Evolutionary conservation across 1,140 invertebrate genomes (phyloP), one percentile per base, ranked within the genome.

Genomic region (Drosophila littoralis): DNA sequence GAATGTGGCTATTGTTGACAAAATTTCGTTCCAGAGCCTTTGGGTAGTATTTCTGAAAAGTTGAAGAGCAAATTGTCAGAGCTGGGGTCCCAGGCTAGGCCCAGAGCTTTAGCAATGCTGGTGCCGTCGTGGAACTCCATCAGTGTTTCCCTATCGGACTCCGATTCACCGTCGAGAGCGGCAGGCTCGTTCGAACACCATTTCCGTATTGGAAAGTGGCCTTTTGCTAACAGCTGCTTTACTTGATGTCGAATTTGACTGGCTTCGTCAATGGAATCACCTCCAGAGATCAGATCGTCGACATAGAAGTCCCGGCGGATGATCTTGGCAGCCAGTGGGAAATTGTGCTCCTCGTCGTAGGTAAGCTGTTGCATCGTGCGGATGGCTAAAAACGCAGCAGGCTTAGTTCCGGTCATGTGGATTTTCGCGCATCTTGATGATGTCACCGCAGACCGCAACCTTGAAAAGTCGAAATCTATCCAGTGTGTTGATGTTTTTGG

Each of bases 211-310:
- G 12, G 22, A 13, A 48, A 72, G 10, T 67, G 28, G 17, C 46
- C 36, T 52, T 10, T 35, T 35, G 12, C 32, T 12, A 28, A 55
- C 17, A 17, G 22, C 22, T 22, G 51, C 38, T 57, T 74, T 15
- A 82, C 15, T 36, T 88, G 72, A 6, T 17, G 15, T 1, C 33
- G 15, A 43, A 71, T 51, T 54, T 48, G 43, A 10, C 66, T 6
- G 6, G 48, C 46, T 54, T 91, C 68, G 40, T 81, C 55, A 17
- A 75, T 59, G 9, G 77, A 75, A 13, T 85, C 57, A 36, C 54
- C 66, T 6, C 91, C 91, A 7, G 86, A 79, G 2, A 92, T 66
- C 0, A 91, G 13, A 70, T 93, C 92, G 67, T 93, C 92, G 5
- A 93, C 75, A 52, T 91, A 93, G 60, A 91, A 91, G 35, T 93